Conservation (phyloP, 2,888 invertebrate species). For the Drosophila prostipennis region DNA sequence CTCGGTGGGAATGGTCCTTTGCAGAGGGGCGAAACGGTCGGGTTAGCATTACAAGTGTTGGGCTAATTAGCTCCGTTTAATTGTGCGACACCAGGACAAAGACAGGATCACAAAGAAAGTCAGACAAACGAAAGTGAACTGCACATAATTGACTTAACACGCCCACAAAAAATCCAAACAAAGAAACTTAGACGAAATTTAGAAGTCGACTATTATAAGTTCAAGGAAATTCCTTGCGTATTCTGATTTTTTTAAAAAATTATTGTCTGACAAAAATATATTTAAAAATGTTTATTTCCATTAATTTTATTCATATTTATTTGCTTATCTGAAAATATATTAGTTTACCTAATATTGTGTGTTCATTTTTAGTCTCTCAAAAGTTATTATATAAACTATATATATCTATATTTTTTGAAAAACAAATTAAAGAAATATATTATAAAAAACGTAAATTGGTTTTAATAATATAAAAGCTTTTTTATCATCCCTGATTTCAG, state of each 20-base stretch:
- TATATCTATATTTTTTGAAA: too few species aligned
- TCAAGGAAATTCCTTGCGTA: not conserved
- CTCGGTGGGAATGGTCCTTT: conserved; percentile 1
- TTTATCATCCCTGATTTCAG: not conserved
- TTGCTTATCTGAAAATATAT: too few species aligned
- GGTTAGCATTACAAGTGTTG: conserved; percentile 60
- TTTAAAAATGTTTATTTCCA: too few species aligned
- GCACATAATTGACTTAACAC: conserved; percentile 68
- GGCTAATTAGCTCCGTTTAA: conserved; percentile 63
- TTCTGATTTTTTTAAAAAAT: not conserved
- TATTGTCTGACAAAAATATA: not conserved
- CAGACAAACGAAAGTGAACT: conserved; percentile 48
- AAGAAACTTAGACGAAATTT: conserved; percentile 24
- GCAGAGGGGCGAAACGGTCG: not conserved
- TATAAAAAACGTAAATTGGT: too few species aligned
- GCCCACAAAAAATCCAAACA: conserved; percentile 50
- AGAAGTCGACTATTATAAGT: not conserved
- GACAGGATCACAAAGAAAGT: conserved; percentile 22
- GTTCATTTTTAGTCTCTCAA: too few species aligned
- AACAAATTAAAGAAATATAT: too few species aligned
- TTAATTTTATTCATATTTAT: too few species aligned
- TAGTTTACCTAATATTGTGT: too few species aligned
- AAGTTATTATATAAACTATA: too few species aligned
- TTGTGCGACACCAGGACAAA: conserved; percentile 41
- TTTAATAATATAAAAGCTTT: not conserved